Evolutionary conservation across 30 jellyfish, hydroid and myxozoan genomes (phyloP).

Genomic region (Rhopilema esculentum): DNA sequence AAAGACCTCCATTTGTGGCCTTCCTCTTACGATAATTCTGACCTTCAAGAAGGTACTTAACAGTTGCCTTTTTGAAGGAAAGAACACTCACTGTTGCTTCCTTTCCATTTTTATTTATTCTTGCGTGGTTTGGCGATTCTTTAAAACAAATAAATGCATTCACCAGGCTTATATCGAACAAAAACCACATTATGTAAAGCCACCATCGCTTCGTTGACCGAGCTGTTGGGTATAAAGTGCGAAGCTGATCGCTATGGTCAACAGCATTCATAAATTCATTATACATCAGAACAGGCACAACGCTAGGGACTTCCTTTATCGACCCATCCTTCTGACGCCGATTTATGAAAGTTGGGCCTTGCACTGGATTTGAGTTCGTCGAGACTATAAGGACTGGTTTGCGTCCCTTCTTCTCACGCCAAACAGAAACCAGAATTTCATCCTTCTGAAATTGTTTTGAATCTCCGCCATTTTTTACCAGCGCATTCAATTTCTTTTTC

Average conservation of each 20-base stretch:
- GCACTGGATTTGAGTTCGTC: conserved; percentile 2
- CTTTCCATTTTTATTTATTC: not conserved
- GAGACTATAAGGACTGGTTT: no score
- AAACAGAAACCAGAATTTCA: no score
- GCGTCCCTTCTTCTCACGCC: no score
- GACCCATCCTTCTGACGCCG: no score
- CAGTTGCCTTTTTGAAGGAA: not conserved
- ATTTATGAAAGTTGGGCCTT: not conserved
- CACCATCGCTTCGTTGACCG: conserved; percentile 25
- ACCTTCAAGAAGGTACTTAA: not conserved
- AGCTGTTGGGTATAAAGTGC: conserved; percentile 9
- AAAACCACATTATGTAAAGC: not conserved
- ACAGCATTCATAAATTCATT: no score
- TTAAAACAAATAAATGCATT: no score
- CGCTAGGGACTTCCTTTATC: no score
- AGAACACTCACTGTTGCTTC: not conserved
- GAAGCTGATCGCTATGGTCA: conserved; percentile 14
- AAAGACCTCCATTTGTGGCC: not conserved
- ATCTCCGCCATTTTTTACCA: not conserved
- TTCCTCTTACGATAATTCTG: not conserved
- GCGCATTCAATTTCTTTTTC: conserved; percentile 1
- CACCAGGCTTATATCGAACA: conserved; percentile 2
- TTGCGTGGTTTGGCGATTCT: conserved; percentile 16
- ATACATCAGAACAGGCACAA: no score
- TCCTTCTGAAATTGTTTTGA: not conserved